Conservation (phyloP, 2,797 vertebrate species). For the Rhincodon typus region DNA sequence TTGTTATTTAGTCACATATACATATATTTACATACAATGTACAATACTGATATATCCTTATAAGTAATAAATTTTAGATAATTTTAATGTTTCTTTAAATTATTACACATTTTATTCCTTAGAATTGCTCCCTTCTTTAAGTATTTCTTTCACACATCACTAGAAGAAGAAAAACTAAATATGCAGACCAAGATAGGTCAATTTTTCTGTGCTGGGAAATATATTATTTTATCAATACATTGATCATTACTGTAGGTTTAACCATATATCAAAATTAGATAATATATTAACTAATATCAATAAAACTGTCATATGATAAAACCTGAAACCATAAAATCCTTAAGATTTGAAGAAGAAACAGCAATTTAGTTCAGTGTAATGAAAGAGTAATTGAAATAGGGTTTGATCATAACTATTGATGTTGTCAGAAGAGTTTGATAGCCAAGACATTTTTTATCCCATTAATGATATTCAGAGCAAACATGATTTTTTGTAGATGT, state of each 20-base stretch:
- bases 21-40: not conserved
- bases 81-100: not conserved
- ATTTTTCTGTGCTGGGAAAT: constrained; percentile 68
- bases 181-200: constrained; percentile 53
- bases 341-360: constrained; percentile 18
- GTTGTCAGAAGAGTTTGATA: not conserved
- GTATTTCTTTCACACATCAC: not conserved
- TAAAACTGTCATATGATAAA: constrained; percentile 58
- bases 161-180: not conserved
- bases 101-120: not conserved
- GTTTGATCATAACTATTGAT: not conserved
- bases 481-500: not conserved
- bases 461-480: not conserved
- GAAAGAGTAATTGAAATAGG: constrained; percentile 5
- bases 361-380: not conserved
- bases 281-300: constrained; percentile 57
- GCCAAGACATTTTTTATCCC: not conserved
- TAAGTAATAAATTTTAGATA: not conserved
- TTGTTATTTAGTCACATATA: not conserved
- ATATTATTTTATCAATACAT: constrained; percentile 67
- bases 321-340: constrained; percentile 39
- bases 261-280: constrained; percentile 63
- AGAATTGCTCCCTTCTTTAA: not conserved
- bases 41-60: not conserved
- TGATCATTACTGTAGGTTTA: constrained; percentile 62